Evolutionary conservation across 1,140 invertebrate genomes (phyloP).

Genomic region (Leguminivora glycinivorella): DNA sequence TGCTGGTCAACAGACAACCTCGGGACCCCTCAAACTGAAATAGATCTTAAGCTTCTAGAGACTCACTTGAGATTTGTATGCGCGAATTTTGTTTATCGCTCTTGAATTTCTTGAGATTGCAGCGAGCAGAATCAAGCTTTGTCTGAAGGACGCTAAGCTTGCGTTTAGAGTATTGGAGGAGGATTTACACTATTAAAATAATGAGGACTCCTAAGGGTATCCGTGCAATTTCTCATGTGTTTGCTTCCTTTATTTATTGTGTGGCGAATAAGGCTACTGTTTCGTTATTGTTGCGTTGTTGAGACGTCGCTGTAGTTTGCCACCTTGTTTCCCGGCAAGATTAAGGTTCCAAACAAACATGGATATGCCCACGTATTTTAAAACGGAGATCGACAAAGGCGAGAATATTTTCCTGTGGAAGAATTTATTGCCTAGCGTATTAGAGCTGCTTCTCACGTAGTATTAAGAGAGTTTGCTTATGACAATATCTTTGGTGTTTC

Average conservation of each 20-base stretch:
- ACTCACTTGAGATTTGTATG: conserved; percentile 41
- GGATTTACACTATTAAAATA: conserved; percentile 70
- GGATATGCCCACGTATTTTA: conserved; percentile 8
- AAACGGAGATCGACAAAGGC: not conserved
- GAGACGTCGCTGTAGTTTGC: conserved; percentile 40
- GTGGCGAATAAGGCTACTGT: conserved; percentile 65
- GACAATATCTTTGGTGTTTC: too few species aligned
- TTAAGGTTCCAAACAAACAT: conserved; percentile 33
- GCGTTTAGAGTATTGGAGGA: conserved; percentile 36
- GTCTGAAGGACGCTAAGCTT: conserved; percentile 32
- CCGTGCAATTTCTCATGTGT: conserved; percentile 70
- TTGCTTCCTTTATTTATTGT: conserved; percentile 68
- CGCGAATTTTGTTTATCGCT: conserved; percentile 34
- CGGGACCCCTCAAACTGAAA: conserved; percentile 36
- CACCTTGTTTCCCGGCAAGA: conserved; percentile 34
- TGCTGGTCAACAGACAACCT: conserved; percentile 49
- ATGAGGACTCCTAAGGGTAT: conserved; percentile 68
- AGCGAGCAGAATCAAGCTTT: conserved; percentile 39
- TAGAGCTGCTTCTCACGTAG: not conserved
- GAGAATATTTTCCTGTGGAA: not conserved
- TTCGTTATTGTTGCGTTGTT: conserved; percentile 43
- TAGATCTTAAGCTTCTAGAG: conserved; percentile 24
- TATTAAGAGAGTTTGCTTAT: not conserved
- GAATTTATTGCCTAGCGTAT: not conserved
- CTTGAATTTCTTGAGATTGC: conserved; percentile 41